Evolutionary conservation across 2,888 invertebrate genomes (phyloP).

Genomic region (Eudiplozoon nipponicum): DNA sequence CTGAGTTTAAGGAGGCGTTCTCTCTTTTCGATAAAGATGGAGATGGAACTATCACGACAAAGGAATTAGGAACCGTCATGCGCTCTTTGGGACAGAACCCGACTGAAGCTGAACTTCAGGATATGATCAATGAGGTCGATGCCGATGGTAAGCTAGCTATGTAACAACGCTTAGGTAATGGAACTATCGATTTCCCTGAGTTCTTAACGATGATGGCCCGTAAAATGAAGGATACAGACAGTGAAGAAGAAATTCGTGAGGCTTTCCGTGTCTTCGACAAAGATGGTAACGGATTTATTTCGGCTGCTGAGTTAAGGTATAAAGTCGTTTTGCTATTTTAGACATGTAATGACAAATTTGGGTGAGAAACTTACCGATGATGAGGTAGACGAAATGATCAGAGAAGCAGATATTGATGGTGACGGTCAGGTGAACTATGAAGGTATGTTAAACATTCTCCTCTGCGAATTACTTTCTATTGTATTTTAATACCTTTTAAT

Average conservation of each 20-base stretch:
- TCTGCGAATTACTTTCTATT: no score
- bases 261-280: constrained; percentile 92
- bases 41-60: constrained; percentile 91
- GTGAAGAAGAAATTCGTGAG: constrained; percentile 91
- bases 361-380: constrained; percentile 95
- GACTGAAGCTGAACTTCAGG: constrained; percentile 87
- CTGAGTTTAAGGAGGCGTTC: constrained; percentile 92
- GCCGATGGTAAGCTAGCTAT: constrained; percentile 54
- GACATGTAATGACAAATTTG: constrained; percentile 91
- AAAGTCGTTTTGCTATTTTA: background rate
- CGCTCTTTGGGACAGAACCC: constrained; percentile 87
- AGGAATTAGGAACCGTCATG: constrained; percentile 94
- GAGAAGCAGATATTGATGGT: constrained; percentile 89
- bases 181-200: constrained; percentile 97
- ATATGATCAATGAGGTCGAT: constrained; percentile 84
- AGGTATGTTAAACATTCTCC: constrained; percentile 29
- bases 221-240: constrained; percentile 78
- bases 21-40: constrained; percentile 95
- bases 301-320: constrained; percentile 61
- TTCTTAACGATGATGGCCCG: constrained; percentile 99
- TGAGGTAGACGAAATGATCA: constrained; percentile 95
- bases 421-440: constrained; percentile 94
- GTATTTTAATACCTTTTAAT: no score
- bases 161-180: constrained; percentile 76
- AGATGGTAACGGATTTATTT: constrained; percentile 93